Base-by-base conservation (phyloP, 1,140 invertebrate species). In the Eueides isabella region DNA sequence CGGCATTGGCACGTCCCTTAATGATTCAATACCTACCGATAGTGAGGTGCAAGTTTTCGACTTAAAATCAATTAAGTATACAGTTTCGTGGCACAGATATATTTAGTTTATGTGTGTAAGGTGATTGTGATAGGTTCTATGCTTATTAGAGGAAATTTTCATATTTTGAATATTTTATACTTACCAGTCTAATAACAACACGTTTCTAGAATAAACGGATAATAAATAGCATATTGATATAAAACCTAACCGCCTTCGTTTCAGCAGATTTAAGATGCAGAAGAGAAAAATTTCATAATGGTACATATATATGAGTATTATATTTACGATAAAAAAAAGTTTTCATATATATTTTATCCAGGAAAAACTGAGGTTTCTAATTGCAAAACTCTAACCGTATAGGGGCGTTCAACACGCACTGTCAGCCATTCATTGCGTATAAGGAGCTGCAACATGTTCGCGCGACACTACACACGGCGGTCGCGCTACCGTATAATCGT, bases 1-100 rank as follows among this genome's bases (percentile, higher is more conserved):
- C 79, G 72, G 85, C 83, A 87, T 89, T 91, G 82, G 80, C 81
- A 86, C 79, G 89, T 91, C 87, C 75, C 78, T 83, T 85, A 86
- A 89, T 91, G 87, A 92, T 92, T 88, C 88, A 90, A 79, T 75
- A 75, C 66, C 23, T 62, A 72, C 16, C 41, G 55, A 44, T 63
- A 26, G 48, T 19, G 28, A 16, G 7, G 48, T 26, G 2, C 33
- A 62, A n/a, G 48, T 55, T 28, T 73, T 31, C 48, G 62, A 48
- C 74, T 31, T 31, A 61, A 72, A 75, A 72, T 29, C 55, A 62
- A 64, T 68, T 75, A 30, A 55, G n/a, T 65, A 30, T 16, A 71
- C n/a, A 55, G 19, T 9, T 5, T 26, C 0, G 19, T 55, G 11
- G 6, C 9, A 11, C 0, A 0, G 3, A 26, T 1, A 55, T 19